Conservation (phyloP, 2,113 vertebrate genomes). For the Orycteropus afer region DNA sequence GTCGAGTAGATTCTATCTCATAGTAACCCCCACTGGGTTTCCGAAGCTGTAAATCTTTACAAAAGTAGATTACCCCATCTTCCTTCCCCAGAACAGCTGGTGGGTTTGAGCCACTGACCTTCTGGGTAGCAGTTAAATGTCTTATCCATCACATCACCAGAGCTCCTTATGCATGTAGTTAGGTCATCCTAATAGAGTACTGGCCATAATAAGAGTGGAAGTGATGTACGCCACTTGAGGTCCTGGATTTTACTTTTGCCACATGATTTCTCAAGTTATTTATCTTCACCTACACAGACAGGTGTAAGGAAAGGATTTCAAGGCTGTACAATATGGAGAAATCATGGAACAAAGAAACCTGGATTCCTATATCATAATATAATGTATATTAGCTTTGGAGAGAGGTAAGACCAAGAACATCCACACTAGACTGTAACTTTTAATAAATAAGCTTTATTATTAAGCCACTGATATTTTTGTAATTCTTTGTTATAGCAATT, state of each 20-base stretch:
- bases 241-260: background rate
- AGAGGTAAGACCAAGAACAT: background rate
- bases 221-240: background rate
- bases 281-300: background rate
- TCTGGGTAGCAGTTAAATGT: too few relatives aligned
- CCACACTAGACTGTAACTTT: background rate
- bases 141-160: too few relatives aligned
- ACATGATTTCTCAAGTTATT: background rate
- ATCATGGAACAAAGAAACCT: background rate
- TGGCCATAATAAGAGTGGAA: background rate
- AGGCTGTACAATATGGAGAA: background rate
- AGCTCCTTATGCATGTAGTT: too few relatives aligned
- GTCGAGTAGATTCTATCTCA: too few relatives aligned
- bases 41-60: too few relatives aligned
- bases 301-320: background rate
- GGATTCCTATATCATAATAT: background rate
- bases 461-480: background rate
- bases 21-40: too few relatives aligned
- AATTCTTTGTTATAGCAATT: background rate
- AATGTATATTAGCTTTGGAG: background rate
- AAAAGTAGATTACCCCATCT: too few relatives aligned
- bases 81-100: too few relatives aligned
- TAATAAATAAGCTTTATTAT: background rate
- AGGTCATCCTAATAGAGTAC: background rate
- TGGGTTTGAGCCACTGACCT: too few relatives aligned